Conservation (phyloP, 2,113 vertebrate species). For the Siphamia tubifer region DNA sequence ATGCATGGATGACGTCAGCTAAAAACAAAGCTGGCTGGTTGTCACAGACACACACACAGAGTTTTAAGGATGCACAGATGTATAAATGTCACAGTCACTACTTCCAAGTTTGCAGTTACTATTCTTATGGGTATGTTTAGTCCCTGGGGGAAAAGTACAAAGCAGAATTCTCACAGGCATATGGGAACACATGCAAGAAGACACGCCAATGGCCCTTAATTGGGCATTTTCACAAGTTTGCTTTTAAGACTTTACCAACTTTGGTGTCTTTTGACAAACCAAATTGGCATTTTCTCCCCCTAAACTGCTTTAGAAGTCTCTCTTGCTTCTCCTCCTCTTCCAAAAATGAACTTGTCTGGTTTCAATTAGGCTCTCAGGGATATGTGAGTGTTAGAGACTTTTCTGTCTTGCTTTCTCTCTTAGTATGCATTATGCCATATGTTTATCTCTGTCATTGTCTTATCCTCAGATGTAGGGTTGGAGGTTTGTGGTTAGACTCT, state of each 20-base stretch:
- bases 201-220: too few relatives aligned
- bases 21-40: too few relatives aligned
- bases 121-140: not conserved
- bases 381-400: slow-evolving; percentile 12
- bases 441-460: not conserved
- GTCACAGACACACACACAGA: not conserved
- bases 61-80: not conserved
- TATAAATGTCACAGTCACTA: not conserved
- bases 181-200: not conserved
- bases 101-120: not conserved
- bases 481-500: not conserved
- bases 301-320: not conserved
- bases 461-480: not conserved
- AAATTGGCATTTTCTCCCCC: not conserved
- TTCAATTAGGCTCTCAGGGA: slow-evolving; percentile 63
- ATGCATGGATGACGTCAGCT: not conserved
- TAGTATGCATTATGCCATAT: not conserved
- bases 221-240: not conserved
- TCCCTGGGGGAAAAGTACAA: not conserved
- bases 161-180: not conserved
- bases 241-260: not conserved
- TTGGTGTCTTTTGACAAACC: slow-evolving; percentile 5
- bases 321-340: not conserved
- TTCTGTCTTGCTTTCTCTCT: not conserved
- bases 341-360: slow-evolving; percentile 47